Evolutionary conservation across 2,888 invertebrate species (phyloP).

Genomic region (Drosophila subquinaria): DNA sequence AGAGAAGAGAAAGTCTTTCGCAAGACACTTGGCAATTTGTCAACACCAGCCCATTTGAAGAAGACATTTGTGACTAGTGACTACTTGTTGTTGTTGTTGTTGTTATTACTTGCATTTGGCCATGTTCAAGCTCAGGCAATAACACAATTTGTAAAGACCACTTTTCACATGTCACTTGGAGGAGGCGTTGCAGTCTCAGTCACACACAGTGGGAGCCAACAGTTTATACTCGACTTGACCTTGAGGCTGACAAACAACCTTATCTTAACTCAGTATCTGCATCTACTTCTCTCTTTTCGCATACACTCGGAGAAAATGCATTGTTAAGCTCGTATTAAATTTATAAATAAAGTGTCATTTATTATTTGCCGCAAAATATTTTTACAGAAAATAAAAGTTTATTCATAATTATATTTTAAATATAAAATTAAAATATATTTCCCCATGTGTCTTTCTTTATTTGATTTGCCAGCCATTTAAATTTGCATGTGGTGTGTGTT

Average conservation of each 20-base stretch:
- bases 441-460: neutral
- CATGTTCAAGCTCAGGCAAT: constrained; percentile 66
- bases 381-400: no score
- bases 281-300: neutral
- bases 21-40: constrained; percentile 65
- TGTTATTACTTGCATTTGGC: constrained; percentile 43
- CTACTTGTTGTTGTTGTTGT: constrained; percentile 4
- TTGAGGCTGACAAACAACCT: constrained; percentile 29
- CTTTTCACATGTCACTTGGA: constrained; percentile 70
- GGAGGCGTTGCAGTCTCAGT: constrained; percentile 5
- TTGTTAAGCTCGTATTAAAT: neutral
- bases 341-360: no score
- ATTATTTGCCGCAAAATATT: no score
- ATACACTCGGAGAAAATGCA: neutral
- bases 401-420: no score
- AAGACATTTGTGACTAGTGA: constrained; percentile 59
- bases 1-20: constrained; percentile 50
- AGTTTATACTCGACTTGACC: constrained; percentile 38
- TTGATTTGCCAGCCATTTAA: constrained; percentile 1
- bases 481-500: constrained; percentile 64
- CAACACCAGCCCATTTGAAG: constrained; percentile 72
- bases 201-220: constrained; percentile 23
- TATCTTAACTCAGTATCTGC: constrained; percentile 1
- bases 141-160: constrained; percentile 76
- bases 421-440: no score